Evolutionary conservation across 2,888 invertebrate species (phyloP), one percentile per base, ranked within the genome.

Genomic region (Drosophila vallismaia): DNA sequence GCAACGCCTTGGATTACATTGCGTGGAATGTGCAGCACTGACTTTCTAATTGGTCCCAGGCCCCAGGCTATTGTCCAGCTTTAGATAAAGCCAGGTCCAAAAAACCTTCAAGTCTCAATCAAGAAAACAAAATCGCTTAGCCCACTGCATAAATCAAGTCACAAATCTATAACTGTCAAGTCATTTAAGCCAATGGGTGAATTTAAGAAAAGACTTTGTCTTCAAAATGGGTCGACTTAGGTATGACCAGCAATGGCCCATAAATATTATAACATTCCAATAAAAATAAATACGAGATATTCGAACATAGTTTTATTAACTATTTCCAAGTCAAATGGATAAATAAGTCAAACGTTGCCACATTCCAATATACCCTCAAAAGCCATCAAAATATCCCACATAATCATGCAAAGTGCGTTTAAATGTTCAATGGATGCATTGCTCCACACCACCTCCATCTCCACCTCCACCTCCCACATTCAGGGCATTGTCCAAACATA

Each of bases 401-500:
- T 42, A 33, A 2, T 12, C 9, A 26, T 40, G 71, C 68, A 83
- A 80, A 80, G 86, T 80, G 79, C 79, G 79, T 80, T 80, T 71
- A 69, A 86, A 68, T 80, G 79, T 86, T 76, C 54, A 68, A 55
- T 38, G 40, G 59, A 74, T 51, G 66, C 58, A 48, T 14, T 52
- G 38, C 36, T 26, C 50, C 24, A 33, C 8, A 33, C 29, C n/a
- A 6, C 28, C 59, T 42, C 36, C n/a, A 33, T 28, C 59, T 29
- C 56, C 57, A 31, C 33, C 36, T 45, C 36, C n/a, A 33, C 33
- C 59, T 29, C 42, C 62, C 57, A 60, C 51, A 57, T 55, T 7
- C 48, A 36, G 67, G 48, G 66, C 69, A 84, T 84, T 84, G 84
- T 88, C 85, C 78, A 84, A 88, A 84, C 78, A 88, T 88, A 88